Base-by-base conservation (phyloP, 2,113 vertebrate species). In the Notiomystis cincta region DNA sequence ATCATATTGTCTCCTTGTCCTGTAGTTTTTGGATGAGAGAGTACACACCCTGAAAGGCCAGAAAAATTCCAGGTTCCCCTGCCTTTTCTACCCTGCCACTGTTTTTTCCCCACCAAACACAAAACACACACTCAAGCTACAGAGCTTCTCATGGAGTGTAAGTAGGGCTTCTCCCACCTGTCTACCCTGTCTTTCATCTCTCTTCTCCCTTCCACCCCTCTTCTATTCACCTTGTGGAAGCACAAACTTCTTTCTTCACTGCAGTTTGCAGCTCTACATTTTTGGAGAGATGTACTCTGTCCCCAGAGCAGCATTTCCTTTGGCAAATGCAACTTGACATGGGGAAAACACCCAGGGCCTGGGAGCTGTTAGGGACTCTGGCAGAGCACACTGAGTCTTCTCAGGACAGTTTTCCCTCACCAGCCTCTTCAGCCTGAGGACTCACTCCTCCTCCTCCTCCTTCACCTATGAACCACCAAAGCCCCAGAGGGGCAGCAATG, bases 121-220 rank as follows among this genome's bases (percentile, higher is more conserved):
- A 66, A 82, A 87, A 73, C 12, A 33, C 4, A 47, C 28, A 50
- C 13, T 75, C 42, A 78, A 75, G 24, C 33, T 51, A 40, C 33
- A 64, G 27, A 85, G 30, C 19, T 54, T 56, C 23, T 22, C 24
- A 31, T 0, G 0, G 13, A 8, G 11, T 2, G 2, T 35, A 50
- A 66, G 33, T 3, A 24, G 44, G 48, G 30, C 25, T 70, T 75
- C 47, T 58, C 25, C 31, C 47, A 75, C 12, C 25, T 35, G 3
- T 38, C 53, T 24, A 82, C 21, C 15, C 62, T 4, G 1, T 30
- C 24, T 82, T 73, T 57, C 56, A 66, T 17, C 27, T 76, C 33
- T 92, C 53, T 60, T 65, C 22, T 37, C 25, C 51, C 13, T 88
- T 73, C 44, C 37, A 51, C 7, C 5, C 18, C 23, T 60, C 78